These are phyloP conservation scores for Phaetusa simplex DNA, from an alignment of 2,113 vertebrate species.

Conservation along the genomic window DNA sequence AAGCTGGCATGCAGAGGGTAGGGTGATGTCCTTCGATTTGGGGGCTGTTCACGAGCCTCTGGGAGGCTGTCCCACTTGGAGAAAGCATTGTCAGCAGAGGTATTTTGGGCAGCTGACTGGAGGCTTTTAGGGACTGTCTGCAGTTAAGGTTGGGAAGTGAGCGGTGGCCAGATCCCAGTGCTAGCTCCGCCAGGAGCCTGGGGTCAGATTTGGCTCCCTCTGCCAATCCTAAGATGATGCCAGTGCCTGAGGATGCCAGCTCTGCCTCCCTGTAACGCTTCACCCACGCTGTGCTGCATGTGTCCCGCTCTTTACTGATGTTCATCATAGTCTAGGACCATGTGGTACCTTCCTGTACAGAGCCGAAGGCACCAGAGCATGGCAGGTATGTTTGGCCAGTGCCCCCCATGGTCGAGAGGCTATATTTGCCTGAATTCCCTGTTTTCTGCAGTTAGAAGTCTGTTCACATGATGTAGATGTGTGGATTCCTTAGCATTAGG, in stretches of 20 bases:
- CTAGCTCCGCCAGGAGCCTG: accelerated
- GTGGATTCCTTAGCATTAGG: not conserved
- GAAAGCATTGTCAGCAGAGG: not conserved
- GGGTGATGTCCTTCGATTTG: not conserved
- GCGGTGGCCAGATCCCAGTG: not conserved
- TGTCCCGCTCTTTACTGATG: accelerated
- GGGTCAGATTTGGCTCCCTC: not conserved
- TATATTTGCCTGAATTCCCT: not conserved
- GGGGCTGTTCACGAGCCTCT: not conserved
- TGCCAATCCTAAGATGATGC: not conserved
- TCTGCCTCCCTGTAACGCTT: not conserved
- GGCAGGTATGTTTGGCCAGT: not conserved
- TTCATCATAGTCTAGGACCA: not conserved
- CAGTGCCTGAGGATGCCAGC: not conserved
- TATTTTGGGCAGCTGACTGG: not conserved
- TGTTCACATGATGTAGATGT: not conserved
- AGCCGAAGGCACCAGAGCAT: not conserved
- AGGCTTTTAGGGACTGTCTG: not conserved
- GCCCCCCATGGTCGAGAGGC: accelerated
- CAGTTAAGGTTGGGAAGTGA: not conserved
- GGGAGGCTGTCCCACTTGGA: not conserved
- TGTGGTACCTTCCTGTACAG: accelerated
- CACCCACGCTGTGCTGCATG: not conserved
- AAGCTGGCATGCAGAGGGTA: not conserved
- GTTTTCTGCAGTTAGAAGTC: not conserved